Percentiles rank a stretch among this genome's conserved stretches.
phyloP scores from a whole-genome alignment of 2,113 vertebrate species.

The Meles meles region DNA sequence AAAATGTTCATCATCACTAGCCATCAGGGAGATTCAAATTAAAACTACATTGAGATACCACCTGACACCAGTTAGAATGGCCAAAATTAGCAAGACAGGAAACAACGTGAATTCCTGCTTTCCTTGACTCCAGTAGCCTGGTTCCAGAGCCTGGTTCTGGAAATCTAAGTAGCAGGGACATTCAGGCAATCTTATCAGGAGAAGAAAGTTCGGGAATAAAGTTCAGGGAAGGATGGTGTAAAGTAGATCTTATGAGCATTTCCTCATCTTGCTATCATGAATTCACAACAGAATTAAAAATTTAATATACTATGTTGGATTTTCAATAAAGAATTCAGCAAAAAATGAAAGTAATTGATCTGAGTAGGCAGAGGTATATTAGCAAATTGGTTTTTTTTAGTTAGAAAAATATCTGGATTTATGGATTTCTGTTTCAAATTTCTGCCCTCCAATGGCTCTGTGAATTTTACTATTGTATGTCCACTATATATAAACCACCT shows the following conservation, averaged over 20 bases:
- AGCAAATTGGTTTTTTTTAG: background rate
- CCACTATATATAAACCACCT: rapidly evolving
- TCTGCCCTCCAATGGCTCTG: background rate
- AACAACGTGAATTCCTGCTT: background rate
- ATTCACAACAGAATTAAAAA: background rate
- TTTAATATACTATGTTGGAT: background rate
- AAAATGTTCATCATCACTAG: too few species aligned
- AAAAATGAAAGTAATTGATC: background rate
- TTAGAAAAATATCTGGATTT: background rate
- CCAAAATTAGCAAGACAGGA: too few species aligned
- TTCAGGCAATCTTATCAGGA: background rate
- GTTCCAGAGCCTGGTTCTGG: rapidly evolving
- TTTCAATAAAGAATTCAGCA: background rate
- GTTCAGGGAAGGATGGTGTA: background rate
- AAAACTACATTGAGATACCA: too few species aligned
- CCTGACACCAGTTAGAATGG: too few species aligned
- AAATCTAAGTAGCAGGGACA: background rate
- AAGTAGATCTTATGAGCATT: background rate
- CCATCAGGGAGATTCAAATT: too few species aligned
- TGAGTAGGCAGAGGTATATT: background rate
- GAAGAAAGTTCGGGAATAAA: background rate
- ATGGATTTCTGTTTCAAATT: background rate
- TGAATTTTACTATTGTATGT: background rate
- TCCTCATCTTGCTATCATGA: background rate
- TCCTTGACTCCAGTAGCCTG: background rate